Conservation (phyloP, 2,113 vertebrate genomes). For the Proteles cristata region DNA sequence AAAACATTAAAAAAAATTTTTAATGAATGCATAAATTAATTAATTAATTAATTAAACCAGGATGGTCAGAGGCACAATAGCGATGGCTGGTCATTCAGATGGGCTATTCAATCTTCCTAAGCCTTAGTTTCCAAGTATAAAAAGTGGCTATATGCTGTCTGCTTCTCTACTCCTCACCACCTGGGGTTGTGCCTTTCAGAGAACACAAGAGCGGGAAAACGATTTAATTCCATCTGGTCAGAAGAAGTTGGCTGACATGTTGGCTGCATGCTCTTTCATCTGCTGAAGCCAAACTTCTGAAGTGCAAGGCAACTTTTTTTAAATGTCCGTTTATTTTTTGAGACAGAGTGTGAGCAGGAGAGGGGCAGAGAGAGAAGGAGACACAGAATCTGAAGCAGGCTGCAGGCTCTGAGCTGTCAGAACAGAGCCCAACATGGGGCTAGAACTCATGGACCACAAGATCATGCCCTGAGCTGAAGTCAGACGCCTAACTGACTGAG, state of each 20-base stretch:
- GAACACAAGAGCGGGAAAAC: background rate
- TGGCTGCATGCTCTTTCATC: background rate
- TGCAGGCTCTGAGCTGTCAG: too few species aligned
- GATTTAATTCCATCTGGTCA: background rate
- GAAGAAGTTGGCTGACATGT: background rate
- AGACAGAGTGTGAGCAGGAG: too few species aligned
- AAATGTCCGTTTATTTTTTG: too few species aligned
- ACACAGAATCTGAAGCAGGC: too few species aligned
- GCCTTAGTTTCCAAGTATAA: background rate
- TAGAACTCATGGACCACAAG: too few species aligned
- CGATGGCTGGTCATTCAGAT: background rate
- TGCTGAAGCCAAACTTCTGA: background rate
- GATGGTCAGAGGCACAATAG: background rate
- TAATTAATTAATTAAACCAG: too few species aligned
- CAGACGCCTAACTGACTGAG: too few species aligned
- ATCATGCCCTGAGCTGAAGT: too few species aligned
- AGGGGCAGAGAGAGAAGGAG: too few species aligned
- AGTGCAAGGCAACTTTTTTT: background rate
- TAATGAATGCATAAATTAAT: too few species aligned
- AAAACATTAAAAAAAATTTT: too few species aligned
- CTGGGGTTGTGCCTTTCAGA: background rate
- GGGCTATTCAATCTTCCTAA: background rate
- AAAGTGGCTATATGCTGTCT: background rate
- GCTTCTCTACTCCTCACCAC: background rate
- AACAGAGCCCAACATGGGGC: too few species aligned